These are phyloP conservation scores for Camelus dromedarius DNA, from an alignment of 2,113 vertebrate species.

Conservation along the genomic window DNA sequence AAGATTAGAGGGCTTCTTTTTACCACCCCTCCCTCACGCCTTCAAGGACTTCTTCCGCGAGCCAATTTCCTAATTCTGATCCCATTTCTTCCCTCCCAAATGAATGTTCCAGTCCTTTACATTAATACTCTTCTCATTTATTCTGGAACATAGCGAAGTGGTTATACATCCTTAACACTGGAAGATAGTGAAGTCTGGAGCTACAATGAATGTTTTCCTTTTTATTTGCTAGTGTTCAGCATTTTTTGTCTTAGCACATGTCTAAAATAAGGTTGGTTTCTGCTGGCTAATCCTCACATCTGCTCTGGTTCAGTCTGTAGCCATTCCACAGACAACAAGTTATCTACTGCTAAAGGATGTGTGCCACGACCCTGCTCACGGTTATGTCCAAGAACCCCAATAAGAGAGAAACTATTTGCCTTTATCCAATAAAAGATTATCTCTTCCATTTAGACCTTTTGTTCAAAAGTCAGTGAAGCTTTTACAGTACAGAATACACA, in stretches of 20 bases:
- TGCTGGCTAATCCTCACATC: background rate
- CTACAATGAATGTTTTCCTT: background rate
- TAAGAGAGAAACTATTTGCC: background rate
- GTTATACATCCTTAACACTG: background rate
- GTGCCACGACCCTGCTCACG: background rate
- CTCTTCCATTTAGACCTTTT: background rate
- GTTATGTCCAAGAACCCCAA: background rate
- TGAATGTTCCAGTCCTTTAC: background rate
- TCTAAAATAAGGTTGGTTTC: background rate
- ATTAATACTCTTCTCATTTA: background rate
- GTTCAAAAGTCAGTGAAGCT: background rate
- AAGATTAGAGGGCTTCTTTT: background rate
- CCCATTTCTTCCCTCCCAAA: background rate
- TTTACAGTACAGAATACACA: constrained; percentile 18
- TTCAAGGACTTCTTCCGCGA: background rate
- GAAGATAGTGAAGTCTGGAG: background rate
- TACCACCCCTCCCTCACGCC: rapidly evolving
- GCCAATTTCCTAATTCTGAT: background rate
- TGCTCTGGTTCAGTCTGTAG: background rate
- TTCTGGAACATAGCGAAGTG: background rate
- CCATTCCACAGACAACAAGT: background rate
- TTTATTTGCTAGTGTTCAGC: background rate
- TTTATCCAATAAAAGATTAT: background rate
- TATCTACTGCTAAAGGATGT: background rate
- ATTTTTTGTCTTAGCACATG: background rate